phyloP scores from a whole-genome alignment of 37 sponge, comb jelly and placozoan genomes.

The Ephydatia muelleri region DNA sequence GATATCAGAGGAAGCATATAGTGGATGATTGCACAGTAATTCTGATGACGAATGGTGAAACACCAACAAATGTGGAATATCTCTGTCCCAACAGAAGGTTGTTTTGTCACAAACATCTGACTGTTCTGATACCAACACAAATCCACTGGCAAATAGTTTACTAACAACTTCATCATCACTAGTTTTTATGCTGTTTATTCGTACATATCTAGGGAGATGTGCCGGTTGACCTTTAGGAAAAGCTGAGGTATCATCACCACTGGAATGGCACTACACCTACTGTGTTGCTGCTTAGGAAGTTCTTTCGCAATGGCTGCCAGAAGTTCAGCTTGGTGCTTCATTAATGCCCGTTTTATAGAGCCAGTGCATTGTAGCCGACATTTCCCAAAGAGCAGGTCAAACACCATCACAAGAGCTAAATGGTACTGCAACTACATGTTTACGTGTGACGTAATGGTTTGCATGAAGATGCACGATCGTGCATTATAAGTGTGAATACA shows the following conservation, averaged over 20 bases:
- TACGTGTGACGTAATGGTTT: neutral
- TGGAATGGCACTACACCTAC: neutral
- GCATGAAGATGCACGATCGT: neutral
- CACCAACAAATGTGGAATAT: slow-evolving; percentile 64
- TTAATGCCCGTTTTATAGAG: slow-evolving; percentile 39
- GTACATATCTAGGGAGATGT: neutral
- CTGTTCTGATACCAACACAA: neutral
- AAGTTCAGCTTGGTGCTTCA: slow-evolving; percentile 37
- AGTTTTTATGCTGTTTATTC: neutral
- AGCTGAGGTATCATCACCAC: neutral
- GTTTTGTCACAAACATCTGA: neutral
- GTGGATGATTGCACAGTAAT: neutral
- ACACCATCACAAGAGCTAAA: slow-evolving; percentile 53
- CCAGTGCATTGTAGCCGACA: slow-evolving; percentile 72
- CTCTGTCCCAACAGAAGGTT: slow-evolving; percentile 22
- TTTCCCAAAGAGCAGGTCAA: slow-evolving; percentile 67
- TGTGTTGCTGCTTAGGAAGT: neutral
- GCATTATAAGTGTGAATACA: neutral
- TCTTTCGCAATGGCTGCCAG: neutral
- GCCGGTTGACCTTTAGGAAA: neutral
- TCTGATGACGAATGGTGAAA: slow-evolving; percentile 57
- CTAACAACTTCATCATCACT: neutral
- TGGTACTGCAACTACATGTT: slow-evolving; percentile 40
- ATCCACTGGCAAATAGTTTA: neutral
- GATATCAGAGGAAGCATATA: slow-evolving; percentile 52